phyloP scores from a whole-genome alignment of 1,140 invertebrate genomes.

The Drosophila lowei region DNA sequence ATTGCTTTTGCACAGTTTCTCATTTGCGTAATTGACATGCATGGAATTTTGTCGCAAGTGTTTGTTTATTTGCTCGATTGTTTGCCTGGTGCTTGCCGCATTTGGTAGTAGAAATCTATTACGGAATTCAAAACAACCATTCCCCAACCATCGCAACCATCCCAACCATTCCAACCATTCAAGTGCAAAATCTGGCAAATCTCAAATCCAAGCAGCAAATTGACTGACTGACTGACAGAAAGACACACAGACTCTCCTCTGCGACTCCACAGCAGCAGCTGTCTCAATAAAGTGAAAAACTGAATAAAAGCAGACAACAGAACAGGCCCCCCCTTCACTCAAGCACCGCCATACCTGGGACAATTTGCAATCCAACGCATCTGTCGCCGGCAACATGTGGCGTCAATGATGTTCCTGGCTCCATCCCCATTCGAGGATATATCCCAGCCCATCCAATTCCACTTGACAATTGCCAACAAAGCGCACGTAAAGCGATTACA shows the following conservation, averaged over 20 bases:
- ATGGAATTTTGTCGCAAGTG: conserved; percentile 19
- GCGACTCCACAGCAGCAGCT: background rate
- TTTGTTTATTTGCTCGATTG: conserved; percentile 10
- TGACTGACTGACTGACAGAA: conserved; percentile 20
- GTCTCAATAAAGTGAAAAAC: conserved; percentile 41
- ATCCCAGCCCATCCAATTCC: conserved; percentile 6
- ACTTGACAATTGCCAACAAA: conserved; percentile 63
- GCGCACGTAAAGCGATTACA: conserved; percentile 62
- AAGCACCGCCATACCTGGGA: conserved; percentile 26
- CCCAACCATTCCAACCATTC: too few species aligned
- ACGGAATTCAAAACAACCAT: too few species aligned
- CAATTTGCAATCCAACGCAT: conserved; percentile 51
- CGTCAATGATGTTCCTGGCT: conserved; percentile 41
- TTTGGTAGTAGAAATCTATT: background rate
- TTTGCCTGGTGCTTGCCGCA: conserved; percentile 27
- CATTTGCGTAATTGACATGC: conserved; percentile 39
- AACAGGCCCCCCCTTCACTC: background rate
- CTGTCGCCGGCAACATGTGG: conserved; percentile 55
- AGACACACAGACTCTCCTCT: background rate
- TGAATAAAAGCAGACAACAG: background rate
- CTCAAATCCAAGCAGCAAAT: conserved; percentile 18
- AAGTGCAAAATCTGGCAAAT: background rate
- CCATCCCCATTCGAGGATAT: background rate
- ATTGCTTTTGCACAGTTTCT: conserved; percentile 36
- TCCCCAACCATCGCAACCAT: too few species aligned